Base-by-base conservation (phyloP, 2,797 vertebrate species). In the Eospalax fontanierii region DNA sequence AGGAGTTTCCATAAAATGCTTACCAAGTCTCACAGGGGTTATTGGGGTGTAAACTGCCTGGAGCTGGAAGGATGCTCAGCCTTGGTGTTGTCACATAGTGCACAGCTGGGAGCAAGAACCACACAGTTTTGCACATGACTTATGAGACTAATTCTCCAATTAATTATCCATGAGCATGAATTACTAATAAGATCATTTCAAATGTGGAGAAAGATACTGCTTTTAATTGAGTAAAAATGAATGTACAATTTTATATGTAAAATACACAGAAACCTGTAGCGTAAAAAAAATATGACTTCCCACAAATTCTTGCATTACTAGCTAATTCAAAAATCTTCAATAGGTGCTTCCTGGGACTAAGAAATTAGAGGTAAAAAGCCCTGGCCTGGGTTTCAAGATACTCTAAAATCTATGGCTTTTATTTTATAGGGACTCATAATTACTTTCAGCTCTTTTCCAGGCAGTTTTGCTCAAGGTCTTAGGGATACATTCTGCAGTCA, bases 1-100 rank as follows among this genome's bases (percentile, higher is more conserved):
- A 87, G 46, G 12, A 93, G 40, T 85, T 54, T 94, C 84, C 38
- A 33, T 74, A 63, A 96, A 94, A 92, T 40, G 93, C 59, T 90
- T 38, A n/a, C 30, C 50, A 57, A 83, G 35, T 92, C 40, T 78
- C 66, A 82, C 74, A 11, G 1, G 66, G 19, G 75, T 87, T 4
- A 61, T 35, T n/a, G 71, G 30, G 68, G 9, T 81, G 35, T 5
- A 46, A 40, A 14, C 8, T 15, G 4, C 66, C 12, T 21, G 33
- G 15, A 30, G 33, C 19, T 30, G 28, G 3, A 24, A 82, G 46
- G 33, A 8, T 89, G 26, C 79, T 59, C 12, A 3, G 18, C 30
- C 9, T 9, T 38, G 7, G 43, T 1, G 33, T 50, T 5, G 30
- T 21, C 71, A 54, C 3, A 28, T 30, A 81, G 50, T 21, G 22